These are phyloP conservation scores for Ptychochromis oligacanthus DNA, from an alignment of 2,113 vertebrate genomes.

Conservation along the genomic window DNA sequence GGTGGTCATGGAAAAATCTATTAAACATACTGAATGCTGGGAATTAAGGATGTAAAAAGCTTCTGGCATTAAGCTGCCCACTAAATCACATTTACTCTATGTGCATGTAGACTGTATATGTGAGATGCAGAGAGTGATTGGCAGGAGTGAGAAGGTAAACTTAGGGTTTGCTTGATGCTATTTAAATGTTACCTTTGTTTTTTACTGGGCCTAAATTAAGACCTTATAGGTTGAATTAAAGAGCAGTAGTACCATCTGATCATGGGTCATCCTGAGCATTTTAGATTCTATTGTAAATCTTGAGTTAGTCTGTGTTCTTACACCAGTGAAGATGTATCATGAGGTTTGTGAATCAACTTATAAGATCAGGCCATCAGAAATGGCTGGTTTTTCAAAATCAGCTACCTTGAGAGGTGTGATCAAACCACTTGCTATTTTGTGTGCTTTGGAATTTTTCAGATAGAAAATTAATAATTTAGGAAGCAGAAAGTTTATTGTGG, in stretches of 20 bases:
- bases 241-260: not conserved
- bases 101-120: not conserved
- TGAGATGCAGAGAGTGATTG: not conserved
- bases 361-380: not conserved
- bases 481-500: not conserved
- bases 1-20: constrained; percentile 8
- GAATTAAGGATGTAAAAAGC: not conserved
- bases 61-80: not conserved
- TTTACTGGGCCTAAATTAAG: not conserved
- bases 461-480: constrained; percentile 6
- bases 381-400: not conserved
- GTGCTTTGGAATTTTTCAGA: not conserved
- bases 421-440: constrained; percentile 4
- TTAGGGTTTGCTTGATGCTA: not conserved
- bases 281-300: not conserved
- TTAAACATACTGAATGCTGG: not conserved
- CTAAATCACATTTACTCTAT: constrained; percentile 32
- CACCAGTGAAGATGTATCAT: not conserved
- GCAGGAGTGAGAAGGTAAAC: not conserved
- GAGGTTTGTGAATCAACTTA: not conserved
- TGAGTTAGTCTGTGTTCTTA: not conserved
- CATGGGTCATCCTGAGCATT: not conserved
- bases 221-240: not conserved
- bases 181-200: not conserved
- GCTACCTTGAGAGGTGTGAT: constrained; percentile 5